Base-by-base conservation (phyloP, 2,888 invertebrate species). In the Drosophila neutralis region DNA sequence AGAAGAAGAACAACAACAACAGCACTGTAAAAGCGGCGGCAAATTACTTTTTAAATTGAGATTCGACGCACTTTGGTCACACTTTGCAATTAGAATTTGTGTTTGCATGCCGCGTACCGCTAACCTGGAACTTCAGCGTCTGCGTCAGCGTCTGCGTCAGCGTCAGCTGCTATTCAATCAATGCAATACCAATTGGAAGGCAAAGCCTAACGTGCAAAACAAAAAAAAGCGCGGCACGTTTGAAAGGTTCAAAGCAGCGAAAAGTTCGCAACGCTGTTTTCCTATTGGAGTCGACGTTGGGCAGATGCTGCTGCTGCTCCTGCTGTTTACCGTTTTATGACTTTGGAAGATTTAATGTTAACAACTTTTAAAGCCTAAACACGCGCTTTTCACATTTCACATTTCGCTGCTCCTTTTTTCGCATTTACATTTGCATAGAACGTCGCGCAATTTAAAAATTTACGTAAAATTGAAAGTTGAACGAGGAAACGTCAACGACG, bases 31-130 rank as follows among this genome's bases (percentile, higher is more conserved):
- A 54, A 38, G 45, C 45, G 8, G 35, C 65, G 10, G n/a, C 15
- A 24, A 52, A 49, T 21, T 64, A 56, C 68, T 61, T 59, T 62
- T 73, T 53, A 40, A 69, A 58, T 73, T 51, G 48, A 48, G 58
- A 67, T 38, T 52, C 21, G 58, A 72, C 59, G 61, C 89, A 83
- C 87, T 74, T 81, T 74, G 64, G 72, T 80, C 69, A 76, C 76
- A 81, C 79, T 73, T 73, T 54, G 52, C 66, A 51, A 58, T 45
- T 62, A 33, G 36, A 45, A 59, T 31, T 45, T 64, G 45, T 29
- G 21, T 54, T 74, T 76, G 64, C 75, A 63, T 38, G 5, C 48
- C 45, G 54, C 33, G 36, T 33, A 33, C 52, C 38, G 52, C 53
- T 54, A 33, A 29, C 61, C 69, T 58, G 51, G 61, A 49, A 59